Base-by-base conservation (phyloP, 2,888 invertebrate genomes). In the Macaria notata region DNA sequence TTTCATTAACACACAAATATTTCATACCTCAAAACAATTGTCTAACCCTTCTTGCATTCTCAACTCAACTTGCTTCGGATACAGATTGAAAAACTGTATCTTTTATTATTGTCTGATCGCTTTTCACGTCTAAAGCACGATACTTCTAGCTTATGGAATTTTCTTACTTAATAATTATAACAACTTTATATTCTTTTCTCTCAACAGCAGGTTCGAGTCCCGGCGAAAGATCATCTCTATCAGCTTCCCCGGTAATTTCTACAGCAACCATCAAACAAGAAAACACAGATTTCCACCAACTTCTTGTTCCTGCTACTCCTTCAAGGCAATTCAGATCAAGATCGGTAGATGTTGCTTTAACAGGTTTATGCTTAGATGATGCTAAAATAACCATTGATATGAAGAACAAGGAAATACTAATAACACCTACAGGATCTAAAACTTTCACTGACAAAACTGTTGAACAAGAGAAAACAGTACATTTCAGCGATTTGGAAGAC, bases 331-430 rank as follows among this genome's bases (percentile, higher is more conserved):
- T 81, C 63, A 78, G 93, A 41, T 93, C 93, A 0, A 92, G 91
- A 76, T 93, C 93, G 0, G 91, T 93, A 3, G 93, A 93, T 62
- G 89, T 92, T 1, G 85, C 92, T 1, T 79, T 92, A 3, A 73
- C 84, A 2, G 83, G 83, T 1, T 64, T 90, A 4, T 78, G 74
- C 41, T 65, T 89, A 4, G 86, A 88, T 5, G 89, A 88, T 19
- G 84, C 89, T 29, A 84, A 82, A 76, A 83, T 90, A 29, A 88
- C 87, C 0, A 81, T 91, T 4, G 86, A 91, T 49, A 79, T 83
- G 62, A 84, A 83, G 64, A 87, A 82, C n/a, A 88, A 78, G 39
- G 89, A 91, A 77, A 89, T 91, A 0, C 78, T 73, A 0, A 89
- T 91, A 3, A 91, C 91, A 2, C 91, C 91, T 3, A 89, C 87